These are phyloP conservation scores for Polypterus bichir DNA, from an alignment of 2,113 vertebrate genomes.

Conservation along the genomic window DNA sequence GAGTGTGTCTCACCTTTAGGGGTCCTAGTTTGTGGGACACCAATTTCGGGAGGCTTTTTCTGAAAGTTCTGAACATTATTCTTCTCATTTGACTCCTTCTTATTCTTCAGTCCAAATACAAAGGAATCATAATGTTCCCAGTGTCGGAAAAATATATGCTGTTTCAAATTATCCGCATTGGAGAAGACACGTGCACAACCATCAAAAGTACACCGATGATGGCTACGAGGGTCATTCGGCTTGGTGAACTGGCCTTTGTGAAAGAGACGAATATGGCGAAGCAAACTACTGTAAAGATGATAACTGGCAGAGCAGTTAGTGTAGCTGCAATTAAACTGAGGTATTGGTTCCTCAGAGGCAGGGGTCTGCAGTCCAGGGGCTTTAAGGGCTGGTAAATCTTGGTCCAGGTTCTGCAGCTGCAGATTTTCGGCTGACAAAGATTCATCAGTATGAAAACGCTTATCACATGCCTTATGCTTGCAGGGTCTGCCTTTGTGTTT, in stretches of 20 bases:
- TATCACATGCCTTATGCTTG: slow-evolving; percentile 66
- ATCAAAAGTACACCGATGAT: slow-evolving; percentile 70
- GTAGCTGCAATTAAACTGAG: slow-evolving; percentile 67
- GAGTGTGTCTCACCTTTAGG: slow-evolving; percentile 20
- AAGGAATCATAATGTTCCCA: slow-evolving; percentile 65
- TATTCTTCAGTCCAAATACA: slow-evolving; percentile 53
- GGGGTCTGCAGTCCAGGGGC: slow-evolving; percentile 25
- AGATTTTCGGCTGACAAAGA: slow-evolving; percentile 29
- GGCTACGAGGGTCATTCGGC: slow-evolving; percentile 7
- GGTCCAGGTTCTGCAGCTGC: too few relatives aligned
- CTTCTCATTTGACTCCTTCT: slow-evolving; percentile 34
- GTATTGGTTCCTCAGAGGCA: slow-evolving; percentile 45
- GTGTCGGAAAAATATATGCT: slow-evolving; percentile 71
- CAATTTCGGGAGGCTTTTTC: too few relatives aligned
- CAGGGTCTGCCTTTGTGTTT: slow-evolving; percentile 65
- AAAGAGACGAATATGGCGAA: slow-evolving; percentile 56
- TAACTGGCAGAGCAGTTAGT: slow-evolving; percentile 70
- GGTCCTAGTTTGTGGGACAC: slow-evolving; percentile 16
- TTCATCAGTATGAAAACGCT: slow-evolving; percentile 64
- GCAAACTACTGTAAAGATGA: slow-evolving; percentile 75
- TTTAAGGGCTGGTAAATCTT: background rate
- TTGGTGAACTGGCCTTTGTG: slow-evolving; percentile 30
- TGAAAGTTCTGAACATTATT: slow-evolving; percentile 4
- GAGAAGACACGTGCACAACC: slow-evolving; percentile 71
- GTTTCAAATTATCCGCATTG: slow-evolving; percentile 63